Percentiles rank a stretch among this genome's conserved stretches.
Conservation (phyloP, 30 jellyfish, hydroid and myxozoan genomes). For the Haliclystus octoradiatus region DNA sequence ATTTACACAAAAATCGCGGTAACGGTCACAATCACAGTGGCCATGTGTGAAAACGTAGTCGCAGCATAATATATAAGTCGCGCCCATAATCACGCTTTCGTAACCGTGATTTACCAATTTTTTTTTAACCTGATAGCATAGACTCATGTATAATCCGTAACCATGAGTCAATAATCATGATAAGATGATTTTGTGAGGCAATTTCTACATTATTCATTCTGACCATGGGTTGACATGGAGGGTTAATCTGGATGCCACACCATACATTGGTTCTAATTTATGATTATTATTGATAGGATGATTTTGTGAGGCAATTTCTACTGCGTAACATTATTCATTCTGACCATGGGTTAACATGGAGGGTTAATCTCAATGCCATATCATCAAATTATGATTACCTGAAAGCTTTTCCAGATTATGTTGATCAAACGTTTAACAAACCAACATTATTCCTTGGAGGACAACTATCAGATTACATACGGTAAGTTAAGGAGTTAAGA, state of each 20-base stretch:
- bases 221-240: slow-evolving; percentile 37
- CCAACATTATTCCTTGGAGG: slow-evolving; percentile 53
- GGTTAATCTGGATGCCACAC: slow-evolving; percentile 35
- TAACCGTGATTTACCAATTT: too few relatives aligned
- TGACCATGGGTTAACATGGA: slow-evolving; percentile 34
- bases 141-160: too few relatives aligned
- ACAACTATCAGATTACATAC: slow-evolving; percentile 20
- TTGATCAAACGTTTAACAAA: not conserved
- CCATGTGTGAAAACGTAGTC: too few relatives aligned
- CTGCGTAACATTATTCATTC: slow-evolving; percentile 32
- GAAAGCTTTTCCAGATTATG: slow-evolving; percentile 41
- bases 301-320: slow-evolving; percentile 37
- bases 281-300: slow-evolving; percentile 12
- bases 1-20: too few relatives aligned
- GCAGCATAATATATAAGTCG: too few relatives aligned
- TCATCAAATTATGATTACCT: slow-evolving; percentile 12
- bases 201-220: slow-evolving; percentile 24
- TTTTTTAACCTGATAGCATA: too few relatives aligned
- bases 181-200: slow-evolving; percentile 41
- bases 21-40: too few relatives aligned
- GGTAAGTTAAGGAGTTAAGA: too few relatives aligned
- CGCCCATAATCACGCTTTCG: too few relatives aligned
- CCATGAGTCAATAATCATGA: too few relatives aligned
- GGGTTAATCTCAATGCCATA: slow-evolving; percentile 38
- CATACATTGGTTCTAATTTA: too few relatives aligned